Conservation (phyloP, 2,113 vertebrate genomes). For the Chloropsis cyanopogon region DNA sequence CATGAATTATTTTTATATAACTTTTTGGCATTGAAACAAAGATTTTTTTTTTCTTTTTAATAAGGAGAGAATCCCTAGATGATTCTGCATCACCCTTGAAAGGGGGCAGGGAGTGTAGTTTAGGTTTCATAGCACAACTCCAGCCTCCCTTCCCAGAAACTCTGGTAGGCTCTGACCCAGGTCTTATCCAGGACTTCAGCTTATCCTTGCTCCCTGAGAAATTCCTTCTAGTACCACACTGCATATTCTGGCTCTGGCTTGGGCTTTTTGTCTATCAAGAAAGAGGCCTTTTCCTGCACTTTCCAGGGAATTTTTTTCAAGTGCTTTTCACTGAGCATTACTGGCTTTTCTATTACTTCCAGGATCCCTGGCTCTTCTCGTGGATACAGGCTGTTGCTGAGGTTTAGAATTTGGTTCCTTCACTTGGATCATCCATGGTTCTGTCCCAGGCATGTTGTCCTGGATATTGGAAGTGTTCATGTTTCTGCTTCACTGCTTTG, state of each 20-base stretch:
- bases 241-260: neutral
- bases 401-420: neutral
- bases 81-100: neutral
- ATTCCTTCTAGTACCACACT: neutral
- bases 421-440: neutral
- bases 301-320: neutral
- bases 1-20: constrained; percentile 66
- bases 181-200: neutral
- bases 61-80: neutral
- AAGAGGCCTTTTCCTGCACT: neutral
- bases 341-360: neutral
- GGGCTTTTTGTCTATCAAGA: neutral
- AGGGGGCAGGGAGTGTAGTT: neutral
- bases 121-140: neutral
- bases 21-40: constrained; percentile 54
- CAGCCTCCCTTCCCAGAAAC: neutral
- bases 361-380: neutral
- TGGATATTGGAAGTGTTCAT: neutral
- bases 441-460: neutral
- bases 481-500: neutral
- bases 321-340: neutral
- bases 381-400: neutral
- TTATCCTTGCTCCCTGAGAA: neutral
- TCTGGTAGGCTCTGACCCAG: neutral
- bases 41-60: neutral